Base-by-base conservation (phyloP, 2,797 vertebrate species). In the Pristis pectinata region DNA sequence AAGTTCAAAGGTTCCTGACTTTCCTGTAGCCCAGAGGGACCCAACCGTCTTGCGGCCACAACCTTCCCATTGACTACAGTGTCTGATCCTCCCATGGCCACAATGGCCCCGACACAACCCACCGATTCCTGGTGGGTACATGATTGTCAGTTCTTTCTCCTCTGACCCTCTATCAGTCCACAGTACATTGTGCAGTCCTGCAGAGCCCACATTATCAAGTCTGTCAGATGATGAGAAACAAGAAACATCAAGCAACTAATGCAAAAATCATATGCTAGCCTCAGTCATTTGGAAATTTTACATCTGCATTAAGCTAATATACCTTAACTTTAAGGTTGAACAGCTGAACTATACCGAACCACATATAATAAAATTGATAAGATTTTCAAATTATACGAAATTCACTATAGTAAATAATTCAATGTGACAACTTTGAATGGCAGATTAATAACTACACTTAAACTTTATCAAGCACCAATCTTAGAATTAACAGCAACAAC, bases 231-330 rank as follows among this genome's bases (percentile, higher is more conserved):
- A n/a, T 37, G 64, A 91, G 13, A 91, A 91, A 61, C 34, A 59
- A 64, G 53, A 61, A 91, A 37, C 34, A 91, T 59, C 49, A 59
- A 64, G 34, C 87, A 61, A 64, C 59, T 59, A 91, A 7, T 61
- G 59, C 34, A 64, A 91, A 59, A 91, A 61, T 91, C 91, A 13
- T n/a, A 91, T 91, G n/a, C 59, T 91, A 56, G 56, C 56, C 87
- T n/a, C 34, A 64, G 17, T 30, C 11, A 37, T 91, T 64, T 15
- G 64, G 87, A 91, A 6, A 49, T 91, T 91, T 91, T 34, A 64
- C 61, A 64, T 37, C 30, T 37, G 13, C 59, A 91, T 17, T 64
- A 37, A 61, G 15, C 34, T 64, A 64, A 91, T 91, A 61, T n/a
- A 91, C 30, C 8, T 91, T 87, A 37, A 64, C 15, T 59, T 64